A percentile compares a stretch with the other conserved stretches of the same genome.
phyloP scores from a whole-genome alignment of 2,888 invertebrate genomes.

The Meta bourneti region DNA sequence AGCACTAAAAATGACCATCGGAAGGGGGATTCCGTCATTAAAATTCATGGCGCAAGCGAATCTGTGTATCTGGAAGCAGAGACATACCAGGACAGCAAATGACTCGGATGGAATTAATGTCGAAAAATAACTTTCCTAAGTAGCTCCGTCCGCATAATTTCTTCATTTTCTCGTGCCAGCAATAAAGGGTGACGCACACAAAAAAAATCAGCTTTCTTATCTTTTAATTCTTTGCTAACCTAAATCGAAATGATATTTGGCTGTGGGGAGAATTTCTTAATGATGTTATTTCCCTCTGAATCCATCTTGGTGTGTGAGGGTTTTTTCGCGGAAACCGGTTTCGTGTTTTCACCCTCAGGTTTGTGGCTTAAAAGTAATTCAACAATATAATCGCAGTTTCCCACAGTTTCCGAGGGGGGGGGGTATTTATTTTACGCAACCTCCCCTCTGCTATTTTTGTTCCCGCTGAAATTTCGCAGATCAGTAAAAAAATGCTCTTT shows the following conservation, averaged over 20 bases:
- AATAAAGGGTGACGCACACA: constrained; percentile 20
- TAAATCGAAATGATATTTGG: constrained; percentile 66
- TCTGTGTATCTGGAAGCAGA: constrained; percentile 29
- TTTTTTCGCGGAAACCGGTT: neutral
- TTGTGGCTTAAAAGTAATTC: neutral
- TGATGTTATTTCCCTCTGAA: constrained; percentile 2
- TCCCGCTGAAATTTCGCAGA: neutral
- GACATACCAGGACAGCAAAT: constrained; percentile 52
- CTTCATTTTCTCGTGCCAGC: constrained; percentile 37
- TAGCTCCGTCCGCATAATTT: constrained; percentile 61
- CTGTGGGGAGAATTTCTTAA: constrained; percentile 43
- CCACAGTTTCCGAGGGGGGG: neutral
- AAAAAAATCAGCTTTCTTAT: constrained; percentile 39
- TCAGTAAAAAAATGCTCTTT: constrained; percentile 26
- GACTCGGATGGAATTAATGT: constrained; percentile 52
- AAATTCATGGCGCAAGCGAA: constrained; percentile 50
- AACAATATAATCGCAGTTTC: neutral
- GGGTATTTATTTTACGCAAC: constrained; percentile 4
- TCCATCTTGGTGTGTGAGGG: neutral
- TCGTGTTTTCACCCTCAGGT: neutral
- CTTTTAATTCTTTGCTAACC: constrained; percentile 60
- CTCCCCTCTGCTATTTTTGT: neutral
- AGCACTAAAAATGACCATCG: constrained; percentile 27
- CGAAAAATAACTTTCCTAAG: constrained; percentile 64
- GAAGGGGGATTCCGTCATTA: constrained; percentile 27